A percentile compares a stretch with the other conserved stretches of the same genome.
Conservation (phyloP, 1,140 invertebrate genomes). For the Xylocopa sonorina region DNA sequence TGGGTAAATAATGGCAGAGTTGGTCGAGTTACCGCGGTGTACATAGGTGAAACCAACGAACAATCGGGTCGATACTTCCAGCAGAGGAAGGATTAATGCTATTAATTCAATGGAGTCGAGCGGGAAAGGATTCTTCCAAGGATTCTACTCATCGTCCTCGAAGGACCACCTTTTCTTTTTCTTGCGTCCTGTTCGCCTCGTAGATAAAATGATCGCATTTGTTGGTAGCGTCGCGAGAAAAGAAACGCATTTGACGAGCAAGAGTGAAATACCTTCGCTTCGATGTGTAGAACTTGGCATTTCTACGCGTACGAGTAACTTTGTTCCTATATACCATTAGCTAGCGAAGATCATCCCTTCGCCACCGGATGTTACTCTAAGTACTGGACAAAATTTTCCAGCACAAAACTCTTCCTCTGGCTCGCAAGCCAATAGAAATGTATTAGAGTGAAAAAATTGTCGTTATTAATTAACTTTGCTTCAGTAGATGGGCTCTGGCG, state of each 20-base stretch:
- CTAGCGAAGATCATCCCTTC: too few species aligned
- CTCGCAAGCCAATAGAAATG: too few species aligned
- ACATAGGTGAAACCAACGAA: background rate
- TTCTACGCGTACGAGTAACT: too few species aligned
- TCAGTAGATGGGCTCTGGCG: too few species aligned
- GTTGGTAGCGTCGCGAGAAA: background rate
- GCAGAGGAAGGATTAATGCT: conserved; percentile 30
- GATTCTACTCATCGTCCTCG: background rate
- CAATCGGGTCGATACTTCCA: conserved; percentile 10
- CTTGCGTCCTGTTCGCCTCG: background rate
- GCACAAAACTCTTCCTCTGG: too few species aligned
- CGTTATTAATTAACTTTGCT: too few species aligned
- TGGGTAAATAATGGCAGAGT: conserved; percentile 14
- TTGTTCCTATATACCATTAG: too few species aligned
- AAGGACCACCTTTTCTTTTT: background rate
- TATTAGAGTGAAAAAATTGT: too few species aligned
- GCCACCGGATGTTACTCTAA: too few species aligned
- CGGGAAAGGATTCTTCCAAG: conserved; percentile 12
- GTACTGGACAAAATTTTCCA: too few species aligned
- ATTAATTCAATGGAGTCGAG: conserved; percentile 45
- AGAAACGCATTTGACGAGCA: background rate
- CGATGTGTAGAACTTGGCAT: too few species aligned
- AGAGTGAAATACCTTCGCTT: too few species aligned
- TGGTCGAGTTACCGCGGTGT: background rate
- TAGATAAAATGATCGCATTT: background rate